Evolutionary conservation across 1,140 invertebrate species (phyloP).

Genomic region (Drosophila sechellia): DNA sequence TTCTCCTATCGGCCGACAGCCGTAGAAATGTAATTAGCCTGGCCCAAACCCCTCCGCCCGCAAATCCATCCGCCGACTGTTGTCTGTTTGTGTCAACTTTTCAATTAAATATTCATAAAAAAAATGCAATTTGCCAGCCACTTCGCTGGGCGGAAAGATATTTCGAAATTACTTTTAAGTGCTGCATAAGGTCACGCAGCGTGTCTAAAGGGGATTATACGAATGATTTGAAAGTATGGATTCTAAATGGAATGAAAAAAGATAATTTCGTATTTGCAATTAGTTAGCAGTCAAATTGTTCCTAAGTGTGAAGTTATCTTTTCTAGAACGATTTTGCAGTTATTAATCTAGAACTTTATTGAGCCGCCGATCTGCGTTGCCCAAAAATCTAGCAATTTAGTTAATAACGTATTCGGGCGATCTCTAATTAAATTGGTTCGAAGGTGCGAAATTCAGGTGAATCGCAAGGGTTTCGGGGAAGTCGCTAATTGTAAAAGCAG

Average conservation of each 20-base stretch:
- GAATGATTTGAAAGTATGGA: slow-evolving; percentile 33
- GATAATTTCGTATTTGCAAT: too few relatives aligned
- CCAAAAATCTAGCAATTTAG: not conserved
- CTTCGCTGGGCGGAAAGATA: slow-evolving; percentile 47
- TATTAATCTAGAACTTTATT: too few relatives aligned
- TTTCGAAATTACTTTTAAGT: slow-evolving; percentile 76
- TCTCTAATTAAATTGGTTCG: slow-evolving; percentile 67
- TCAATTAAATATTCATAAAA: slow-evolving; percentile 77
- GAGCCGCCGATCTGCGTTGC: not conserved
- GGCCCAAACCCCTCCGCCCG: slow-evolving; percentile 3
- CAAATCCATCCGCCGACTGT: slow-evolving; percentile 8
- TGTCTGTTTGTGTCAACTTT: slow-evolving; percentile 73
- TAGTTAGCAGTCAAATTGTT: not conserved
- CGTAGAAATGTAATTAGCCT: slow-evolving; percentile 75
- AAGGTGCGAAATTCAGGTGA: slow-evolving; percentile 21
- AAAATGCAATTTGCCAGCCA: slow-evolving; percentile 70
- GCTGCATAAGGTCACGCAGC: slow-evolving; percentile 58
- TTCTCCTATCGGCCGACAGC: slow-evolving; percentile 46
- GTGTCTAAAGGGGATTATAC: slow-evolving; percentile 55
- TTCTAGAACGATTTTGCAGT: too few relatives aligned
- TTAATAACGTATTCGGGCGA: slow-evolving; percentile 12
- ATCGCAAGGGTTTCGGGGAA: not conserved
- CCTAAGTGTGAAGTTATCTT: too few relatives aligned
- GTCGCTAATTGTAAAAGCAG: slow-evolving; percentile 55
- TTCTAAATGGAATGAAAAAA: too few relatives aligned